phyloP scores from a whole-genome alignment of 2,888 invertebrate genomes.

The Drosophila macrothrix region DNA sequence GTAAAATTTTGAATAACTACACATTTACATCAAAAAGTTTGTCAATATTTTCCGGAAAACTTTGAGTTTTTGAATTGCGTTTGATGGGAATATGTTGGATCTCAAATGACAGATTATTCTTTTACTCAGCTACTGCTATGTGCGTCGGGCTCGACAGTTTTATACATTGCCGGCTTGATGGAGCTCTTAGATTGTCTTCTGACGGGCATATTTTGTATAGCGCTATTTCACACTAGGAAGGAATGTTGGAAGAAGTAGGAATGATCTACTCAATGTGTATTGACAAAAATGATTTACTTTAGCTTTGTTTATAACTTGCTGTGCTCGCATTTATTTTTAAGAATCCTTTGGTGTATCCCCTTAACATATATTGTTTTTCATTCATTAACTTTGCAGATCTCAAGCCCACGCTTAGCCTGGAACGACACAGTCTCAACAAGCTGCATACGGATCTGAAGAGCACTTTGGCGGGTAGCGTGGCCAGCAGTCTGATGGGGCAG shows the following conservation, averaged over 20 bases:
- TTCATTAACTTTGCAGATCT: constrained; percentile 70
- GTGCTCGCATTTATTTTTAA: background rate
- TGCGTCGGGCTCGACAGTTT: background rate
- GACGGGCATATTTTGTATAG: too few relatives aligned
- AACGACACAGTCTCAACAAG: constrained; percentile 78
- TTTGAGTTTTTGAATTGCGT: background rate
- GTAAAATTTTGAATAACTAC: too few relatives aligned
- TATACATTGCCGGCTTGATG: background rate
- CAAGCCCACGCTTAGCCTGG: constrained; percentile 83
- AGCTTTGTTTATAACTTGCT: background rate
- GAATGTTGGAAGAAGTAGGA: background rate
- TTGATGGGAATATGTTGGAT: background rate
- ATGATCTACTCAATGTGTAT: background rate
- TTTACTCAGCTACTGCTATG: background rate
- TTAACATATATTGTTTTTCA: background rate
- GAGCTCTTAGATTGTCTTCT: background rate
- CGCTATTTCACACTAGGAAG: background rate
- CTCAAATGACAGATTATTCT: background rate
- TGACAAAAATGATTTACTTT: background rate
- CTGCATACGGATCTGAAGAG: constrained; percentile 79
- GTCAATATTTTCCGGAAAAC: too few relatives aligned
- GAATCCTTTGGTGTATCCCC: background rate
- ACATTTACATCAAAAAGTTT: too few relatives aligned
- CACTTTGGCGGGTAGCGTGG: constrained; percentile 51
- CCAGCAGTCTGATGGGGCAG: constrained; percentile 61